phyloP scores from a whole-genome alignment of 2,888 invertebrate species.

The Plagiodera versicolora region DNA sequence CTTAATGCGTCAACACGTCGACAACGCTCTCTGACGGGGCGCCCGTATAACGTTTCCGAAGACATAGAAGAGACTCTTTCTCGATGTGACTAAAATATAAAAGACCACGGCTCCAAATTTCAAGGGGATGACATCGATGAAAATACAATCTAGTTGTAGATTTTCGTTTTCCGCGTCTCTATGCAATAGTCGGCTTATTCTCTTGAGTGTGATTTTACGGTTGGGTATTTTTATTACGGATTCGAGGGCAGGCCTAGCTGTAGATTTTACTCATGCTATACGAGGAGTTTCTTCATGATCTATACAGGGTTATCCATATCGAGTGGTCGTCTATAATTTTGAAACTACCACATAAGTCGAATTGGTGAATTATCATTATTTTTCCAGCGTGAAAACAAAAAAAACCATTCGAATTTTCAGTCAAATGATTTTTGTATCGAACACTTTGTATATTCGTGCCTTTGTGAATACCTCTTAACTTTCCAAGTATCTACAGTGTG shows the following conservation, averaged over 20 bases:
- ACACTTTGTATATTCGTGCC: too few relatives aligned
- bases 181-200: conserved; percentile 24
- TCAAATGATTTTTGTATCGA: too few relatives aligned
- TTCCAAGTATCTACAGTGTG: too few relatives aligned
- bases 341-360: too few relatives aligned
- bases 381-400: too few relatives aligned
- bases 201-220: conserved; percentile 20
- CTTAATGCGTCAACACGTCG: conserved; percentile 62
- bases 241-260: conserved; percentile 19
- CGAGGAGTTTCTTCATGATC: too few relatives aligned
- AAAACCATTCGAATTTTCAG: too few relatives aligned
- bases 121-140: conserved; percentile 23
- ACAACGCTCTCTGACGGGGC: conserved; percentile 10
- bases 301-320: too few relatives aligned
- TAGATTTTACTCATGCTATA: too few relatives aligned
- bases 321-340: too few relatives aligned
- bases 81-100: conserved; percentile 15
- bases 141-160: conserved; percentile 23
- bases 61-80: conserved; percentile 14
- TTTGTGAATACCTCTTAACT: too few relatives aligned
- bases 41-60: conserved; percentile 5
- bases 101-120: conserved; percentile 19
- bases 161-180: conserved; percentile 16
- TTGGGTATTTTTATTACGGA: conserved; percentile 28
- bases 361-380: too few relatives aligned